These are phyloP conservation scores for Acanthosepion esculentum DNA, from an alignment of 2,888 invertebrate genomes.

Conservation along the genomic window DNA sequence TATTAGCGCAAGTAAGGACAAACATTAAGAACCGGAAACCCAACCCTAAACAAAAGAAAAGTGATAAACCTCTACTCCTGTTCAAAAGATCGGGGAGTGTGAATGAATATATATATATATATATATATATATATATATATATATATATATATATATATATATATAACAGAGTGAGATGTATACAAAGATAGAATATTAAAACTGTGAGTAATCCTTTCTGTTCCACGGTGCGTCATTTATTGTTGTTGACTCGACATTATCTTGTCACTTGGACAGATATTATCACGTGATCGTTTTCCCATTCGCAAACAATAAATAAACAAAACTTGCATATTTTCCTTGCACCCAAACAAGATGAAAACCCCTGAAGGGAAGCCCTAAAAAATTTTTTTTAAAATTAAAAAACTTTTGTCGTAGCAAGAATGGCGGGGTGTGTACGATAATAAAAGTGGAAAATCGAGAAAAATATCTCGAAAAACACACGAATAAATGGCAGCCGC, in stretches of 20 bases:
- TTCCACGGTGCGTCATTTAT: neutral
- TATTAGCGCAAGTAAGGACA: too few relatives aligned
- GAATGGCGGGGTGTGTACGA: slow-evolving; percentile 4
- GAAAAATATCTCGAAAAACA: neutral
- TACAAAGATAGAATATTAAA: neutral
- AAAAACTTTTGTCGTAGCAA: neutral
- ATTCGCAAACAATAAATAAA: neutral
- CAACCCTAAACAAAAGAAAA: too few relatives aligned
- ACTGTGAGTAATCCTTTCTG: neutral
- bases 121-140: too few relatives aligned
- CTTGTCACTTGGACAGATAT: neutral
- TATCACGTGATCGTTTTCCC: neutral
- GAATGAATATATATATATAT: too few relatives aligned
- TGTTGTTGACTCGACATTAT: neutral
- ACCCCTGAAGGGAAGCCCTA: neutral
- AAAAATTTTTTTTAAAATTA: neutral
- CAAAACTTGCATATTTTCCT: neutral
- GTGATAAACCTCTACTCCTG: too few relatives aligned
- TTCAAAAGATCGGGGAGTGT: too few relatives aligned
- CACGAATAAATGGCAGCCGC: neutral
- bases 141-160: too few relatives aligned
- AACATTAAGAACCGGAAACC: too few relatives aligned
- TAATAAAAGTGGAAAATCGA: neutral
- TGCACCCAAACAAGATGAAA: neutral
- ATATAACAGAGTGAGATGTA: neutral